Percentiles rank a stretch among this genome's conserved stretches.
phyloP scores from a whole-genome alignment of 1,140 invertebrate species.

The Arion vulgaris region DNA sequence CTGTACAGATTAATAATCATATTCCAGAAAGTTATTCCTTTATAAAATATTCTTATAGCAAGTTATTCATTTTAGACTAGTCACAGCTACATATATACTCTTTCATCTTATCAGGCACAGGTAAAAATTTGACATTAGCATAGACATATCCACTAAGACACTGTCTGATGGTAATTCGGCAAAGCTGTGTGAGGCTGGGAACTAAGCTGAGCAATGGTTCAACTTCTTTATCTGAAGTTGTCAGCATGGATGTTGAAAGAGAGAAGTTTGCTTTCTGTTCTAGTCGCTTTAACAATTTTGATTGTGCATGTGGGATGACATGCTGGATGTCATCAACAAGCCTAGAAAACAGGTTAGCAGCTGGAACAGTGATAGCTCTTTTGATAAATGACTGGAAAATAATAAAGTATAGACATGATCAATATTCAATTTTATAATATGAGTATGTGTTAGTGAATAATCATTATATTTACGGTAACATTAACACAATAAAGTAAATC shows the following conservation, averaged over 20 bases:
- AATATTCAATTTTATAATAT: neutral
- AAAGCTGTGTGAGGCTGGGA: neutral
- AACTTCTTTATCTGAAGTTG: neutral
- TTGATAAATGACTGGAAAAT: neutral
- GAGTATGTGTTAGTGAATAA: too few species aligned
- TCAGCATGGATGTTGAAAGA: neutral
- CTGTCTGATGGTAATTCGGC: neutral
- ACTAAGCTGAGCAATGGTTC: neutral
- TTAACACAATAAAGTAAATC: too few species aligned
- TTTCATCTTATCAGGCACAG: slow-evolving; percentile 19
- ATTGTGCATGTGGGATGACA: neutral
- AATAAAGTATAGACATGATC: neutral
- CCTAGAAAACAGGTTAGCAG: neutral
- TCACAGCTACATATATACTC: slow-evolving; percentile 20
- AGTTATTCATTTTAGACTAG: too few species aligned
- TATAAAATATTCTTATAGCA: too few species aligned
- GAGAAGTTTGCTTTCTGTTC: neutral
- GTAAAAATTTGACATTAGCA: neutral
- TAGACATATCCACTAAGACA: slow-evolving; percentile 6
- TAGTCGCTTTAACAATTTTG: neutral
- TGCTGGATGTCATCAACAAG: neutral
- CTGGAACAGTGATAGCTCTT: neutral
- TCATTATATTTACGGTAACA: too few species aligned
- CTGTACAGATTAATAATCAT: too few species aligned
- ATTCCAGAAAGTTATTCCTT: too few species aligned